phyloP scores from a whole-genome alignment of 2,797 vertebrate genomes.

The Enteromius treurensis region DNA sequence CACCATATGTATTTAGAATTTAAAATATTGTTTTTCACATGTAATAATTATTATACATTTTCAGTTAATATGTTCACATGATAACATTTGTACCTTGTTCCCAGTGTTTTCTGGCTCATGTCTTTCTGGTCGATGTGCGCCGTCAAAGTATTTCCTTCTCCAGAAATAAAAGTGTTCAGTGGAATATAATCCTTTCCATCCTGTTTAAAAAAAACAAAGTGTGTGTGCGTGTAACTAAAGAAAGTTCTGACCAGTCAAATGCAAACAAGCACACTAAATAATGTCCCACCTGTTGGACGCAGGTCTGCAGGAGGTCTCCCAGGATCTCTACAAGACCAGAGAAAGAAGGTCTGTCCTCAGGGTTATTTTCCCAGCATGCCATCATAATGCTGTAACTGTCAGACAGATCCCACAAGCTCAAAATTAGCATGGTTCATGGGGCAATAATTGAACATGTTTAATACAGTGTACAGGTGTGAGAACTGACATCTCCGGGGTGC shows the following conservation, averaged over 20 bases:
- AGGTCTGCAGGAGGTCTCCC: conserved; percentile 89
- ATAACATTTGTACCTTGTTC: conserved; percentile 28
- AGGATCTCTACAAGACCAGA: conserved; percentile 85
- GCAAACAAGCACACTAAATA: not conserved
- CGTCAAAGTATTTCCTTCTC: conserved; percentile 62
- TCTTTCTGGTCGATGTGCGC: conserved; percentile 66
- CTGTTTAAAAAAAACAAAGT: conserved; percentile 66
- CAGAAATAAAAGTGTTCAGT: conserved; percentile 75
- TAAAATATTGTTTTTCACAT: not conserved
- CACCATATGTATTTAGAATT: not conserved
- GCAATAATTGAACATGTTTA: not conserved
- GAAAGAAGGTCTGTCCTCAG: conserved; percentile 87
- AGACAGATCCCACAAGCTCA: not conserved
- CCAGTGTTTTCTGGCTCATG: conserved; percentile 69
- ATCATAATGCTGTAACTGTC: conserved; percentile 92
- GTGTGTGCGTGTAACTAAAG: not conserved
- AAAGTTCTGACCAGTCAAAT: not conserved
- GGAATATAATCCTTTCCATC: conserved; percentile 95
- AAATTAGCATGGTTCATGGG: not conserved
- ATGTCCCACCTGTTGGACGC: conserved; percentile 85
- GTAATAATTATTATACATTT: not conserved
- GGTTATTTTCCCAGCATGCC: conserved; percentile 87
- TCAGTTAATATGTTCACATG: not conserved
- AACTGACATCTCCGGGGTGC: conserved; percentile 64
- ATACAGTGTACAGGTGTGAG: not conserved